Evolutionary conservation across 2,888 invertebrate genomes (phyloP), one percentile per base, ranked within the genome.

Genomic region (Cremastinae sp.): DNA sequence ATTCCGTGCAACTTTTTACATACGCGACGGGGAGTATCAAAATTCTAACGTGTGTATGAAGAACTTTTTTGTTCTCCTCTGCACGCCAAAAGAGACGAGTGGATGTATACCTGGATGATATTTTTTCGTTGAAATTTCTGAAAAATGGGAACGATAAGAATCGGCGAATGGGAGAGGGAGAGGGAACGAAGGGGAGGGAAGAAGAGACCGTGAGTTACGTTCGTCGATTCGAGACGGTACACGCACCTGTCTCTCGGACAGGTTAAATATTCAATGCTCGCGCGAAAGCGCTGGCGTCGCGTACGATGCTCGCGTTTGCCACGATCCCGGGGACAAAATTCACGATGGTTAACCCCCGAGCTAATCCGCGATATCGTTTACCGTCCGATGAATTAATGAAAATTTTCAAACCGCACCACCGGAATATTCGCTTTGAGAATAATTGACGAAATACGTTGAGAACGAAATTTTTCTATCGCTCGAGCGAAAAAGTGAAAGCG

Each of bases 221-320:
- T 71, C 68, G 12, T 53, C 35, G 62, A 64, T 61, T 62, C 78
- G 71, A 75, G 68, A 73, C 55, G n/a, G n/a, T n/a, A 72, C 79
- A 80, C 80, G 80, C 84, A 84, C 80, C 84, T 84, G 84, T 81
- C 80, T 78, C 78, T 84, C 83, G 82, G 82, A 84, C 83, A 83
- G 82, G 81, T 84, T 82, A 84, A 84, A 83, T 83, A 84, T 84
- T 81, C 80, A 84, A 80, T 78, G 69, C 64, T 73, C 71, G 68
- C 49, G 58, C 79, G 73, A 74, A 83, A 80, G 82, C 80, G 81
- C 80, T 75, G 80, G 79, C 83, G 80, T 83, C 82, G 58, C 75
- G 74, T 80, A 73, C 45, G 61, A 70, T 74, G 58, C 74, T 78
- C 78, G 79, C 81, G 78, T 79, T 80, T 81, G 68, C 77, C 62